Percentiles rank a stretch among this genome's conserved stretches.
phyloP scores from a whole-genome alignment of 23 tunicate species.

The Halocynthia roretzi region DNA sequence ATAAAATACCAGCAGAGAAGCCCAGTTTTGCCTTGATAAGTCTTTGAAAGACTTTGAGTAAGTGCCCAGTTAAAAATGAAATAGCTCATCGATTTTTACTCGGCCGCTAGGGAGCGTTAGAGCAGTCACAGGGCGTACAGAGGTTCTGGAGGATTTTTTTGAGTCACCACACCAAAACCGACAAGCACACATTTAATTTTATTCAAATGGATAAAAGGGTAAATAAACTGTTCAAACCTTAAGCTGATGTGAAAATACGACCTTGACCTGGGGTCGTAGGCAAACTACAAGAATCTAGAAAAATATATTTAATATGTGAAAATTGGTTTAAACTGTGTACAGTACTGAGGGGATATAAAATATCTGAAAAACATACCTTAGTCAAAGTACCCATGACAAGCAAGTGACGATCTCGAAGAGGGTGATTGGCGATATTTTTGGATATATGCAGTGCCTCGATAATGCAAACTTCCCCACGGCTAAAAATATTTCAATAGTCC shows the following conservation, averaged over 20 bases:
- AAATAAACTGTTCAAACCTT: constrained; percentile 33
- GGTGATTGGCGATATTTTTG: constrained; percentile 80
- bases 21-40: too few species aligned
- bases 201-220: neutral
- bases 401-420: constrained; percentile 74
- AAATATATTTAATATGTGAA: neutral
- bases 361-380: constrained; percentile 24
- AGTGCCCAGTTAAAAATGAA: too few species aligned
- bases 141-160: too few species aligned
- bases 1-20: too few species aligned
- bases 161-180: too few species aligned
- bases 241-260: constrained; percentile 60
- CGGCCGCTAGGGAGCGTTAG: too few species aligned
- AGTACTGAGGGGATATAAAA: too few species aligned
- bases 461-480: constrained; percentile 92
- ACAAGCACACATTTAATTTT: too few species aligned
- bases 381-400: constrained; percentile 93
- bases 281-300: constrained; percentile 71
- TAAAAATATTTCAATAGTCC: neutral
- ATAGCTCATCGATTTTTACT: too few species aligned
- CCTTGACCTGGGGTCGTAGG: constrained; percentile 76
- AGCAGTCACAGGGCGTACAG: too few species aligned
- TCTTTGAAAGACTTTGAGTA: too few species aligned
- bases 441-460: constrained; percentile 65
- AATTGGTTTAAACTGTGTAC: too few species aligned